Evolutionary conservation across 2,797 vertebrate species (phyloP).

Genomic region (Carcharodon carcharias): DNA sequence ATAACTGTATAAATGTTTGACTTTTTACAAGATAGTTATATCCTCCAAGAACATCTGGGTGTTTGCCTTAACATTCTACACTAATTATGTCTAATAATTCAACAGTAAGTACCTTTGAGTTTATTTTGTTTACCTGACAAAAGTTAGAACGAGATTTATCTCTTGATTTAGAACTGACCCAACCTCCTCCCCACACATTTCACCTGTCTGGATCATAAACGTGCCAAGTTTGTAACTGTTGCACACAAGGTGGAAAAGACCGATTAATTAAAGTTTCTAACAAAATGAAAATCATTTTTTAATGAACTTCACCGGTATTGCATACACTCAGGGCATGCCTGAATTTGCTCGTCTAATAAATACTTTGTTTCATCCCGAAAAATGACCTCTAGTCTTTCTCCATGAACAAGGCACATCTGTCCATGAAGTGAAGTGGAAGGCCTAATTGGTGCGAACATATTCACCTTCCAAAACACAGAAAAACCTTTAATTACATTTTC

Average conservation of each 20-base stretch:
- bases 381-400: not conserved
- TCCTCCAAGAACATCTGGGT: not conserved
- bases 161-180: not conserved
- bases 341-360: not conserved
- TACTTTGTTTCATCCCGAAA: not conserved
- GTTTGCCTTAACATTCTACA: not conserved
- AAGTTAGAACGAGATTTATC: not conserved
- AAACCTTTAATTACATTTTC: not conserved
- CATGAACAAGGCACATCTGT: not conserved
- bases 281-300: not conserved
- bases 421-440: not conserved
- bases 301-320: not conserved
- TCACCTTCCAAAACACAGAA: not conserved
- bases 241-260: not conserved
- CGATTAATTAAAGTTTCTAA: not conserved
- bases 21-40: not conserved
- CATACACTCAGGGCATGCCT: not conserved
- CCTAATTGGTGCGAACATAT: not conserved
- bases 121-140: not conserved
- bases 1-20: not conserved
- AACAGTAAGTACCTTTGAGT: not conserved
- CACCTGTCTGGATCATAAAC: not conserved
- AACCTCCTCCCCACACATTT: not conserved
- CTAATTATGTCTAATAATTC: slow-evolving; percentile 17
- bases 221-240: not conserved